Evolutionary conservation across 2,888 invertebrate species (phyloP), one percentile per base, ranked within the genome.

Genomic region (Eulithis prunata): DNA sequence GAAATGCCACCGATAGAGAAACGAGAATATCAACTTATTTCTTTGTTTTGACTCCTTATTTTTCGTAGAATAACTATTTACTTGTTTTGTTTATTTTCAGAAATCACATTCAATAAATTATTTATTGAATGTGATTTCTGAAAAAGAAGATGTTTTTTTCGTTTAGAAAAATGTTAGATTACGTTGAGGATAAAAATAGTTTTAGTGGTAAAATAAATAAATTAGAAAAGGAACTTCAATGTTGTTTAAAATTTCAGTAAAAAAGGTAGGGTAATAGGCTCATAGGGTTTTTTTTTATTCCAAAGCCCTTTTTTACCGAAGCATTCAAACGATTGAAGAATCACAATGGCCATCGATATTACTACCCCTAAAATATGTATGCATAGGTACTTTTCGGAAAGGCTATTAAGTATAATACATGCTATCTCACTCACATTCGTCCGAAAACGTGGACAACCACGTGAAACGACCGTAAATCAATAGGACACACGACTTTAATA

Each of bases 401-500:
- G 36, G 36, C 14, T 53, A 53, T 8, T 53, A 53, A 3, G 4
- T 32, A n/a, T n/a, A n/a, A n/a, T n/a, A 46, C 36, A 49, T 43
- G 62, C 62, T 67, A 28, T 63, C 63, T 60, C 67, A 5, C 60
- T 67, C 63, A 63, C 53, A 52, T 51, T 14, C 54, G 21, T 57
- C 7, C 57, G 28, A 60, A 51, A 68, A 61, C 51, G 62, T 57
- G 60, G 56, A 59, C 52, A 46, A 69, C 64, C 53, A 68, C 66
- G 66, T 60, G 56, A 59, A 71, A 58, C 66, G 59, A 62, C 57
- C 64, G 64, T 68, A 71, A 72, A 74, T 72, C 72, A 72, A 74
- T 74, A 74, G 62, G 47, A 66, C 62, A 66, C 52, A 56, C 66
- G 57, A 69, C 62, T 70, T 75, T 72, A 75, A 75, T 74, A 70